Evolutionary conservation across 2,113 vertebrate species (phyloP), one percentile per base, ranked within the genome.

Genomic region (Chlamydotis undulata): DNA sequence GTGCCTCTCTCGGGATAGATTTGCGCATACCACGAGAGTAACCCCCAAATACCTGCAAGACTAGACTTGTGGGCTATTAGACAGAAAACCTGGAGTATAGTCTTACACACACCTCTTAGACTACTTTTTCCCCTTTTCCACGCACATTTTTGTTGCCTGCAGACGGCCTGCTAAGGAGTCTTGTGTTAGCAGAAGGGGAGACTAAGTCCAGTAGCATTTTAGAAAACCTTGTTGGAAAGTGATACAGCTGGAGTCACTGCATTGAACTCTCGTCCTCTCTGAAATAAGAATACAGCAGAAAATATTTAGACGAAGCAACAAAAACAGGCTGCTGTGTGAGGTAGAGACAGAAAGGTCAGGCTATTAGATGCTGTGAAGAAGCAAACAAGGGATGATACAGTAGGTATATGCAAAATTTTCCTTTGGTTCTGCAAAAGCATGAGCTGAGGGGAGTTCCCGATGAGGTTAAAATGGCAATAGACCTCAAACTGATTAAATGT

Each of bases 291-390:
- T 47, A 59, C 39, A 68, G 49, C 68, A 91, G 64, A 56, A 89
- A 80, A 80, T 6, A 2, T 93, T 83, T 74, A 74, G 50, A 93
- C 41, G 43, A 86, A 94, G 73, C 71, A 94, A 83, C 49, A 87
- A 78, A 94, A 92, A 68, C 39, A 78, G 69, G 31, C 47, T 88
- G 55, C 86, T 84, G 6, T 81, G 39, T 82, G 73, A 91, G 52
- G 86, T 59, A 90, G 93, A 86, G 71, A n/a, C 64, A 89, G 89
- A 95, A 87, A 95, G 80, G 76, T 94, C 93, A 95, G 73, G 56
- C 49, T 89, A 39, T 89, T 94, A 75, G 55, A 68, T 83, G 47
- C 57, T 70, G 65, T 71, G 83, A 86, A 94, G 88, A 86, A 94
- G 65, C 65, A 94, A 91, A 89, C 76, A 91, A 67, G 61, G 65